These are phyloP conservation scores for Drosophila villosipedis DNA, from an alignment of 2,888 invertebrate genomes.

Conservation along the genomic window DNA sequence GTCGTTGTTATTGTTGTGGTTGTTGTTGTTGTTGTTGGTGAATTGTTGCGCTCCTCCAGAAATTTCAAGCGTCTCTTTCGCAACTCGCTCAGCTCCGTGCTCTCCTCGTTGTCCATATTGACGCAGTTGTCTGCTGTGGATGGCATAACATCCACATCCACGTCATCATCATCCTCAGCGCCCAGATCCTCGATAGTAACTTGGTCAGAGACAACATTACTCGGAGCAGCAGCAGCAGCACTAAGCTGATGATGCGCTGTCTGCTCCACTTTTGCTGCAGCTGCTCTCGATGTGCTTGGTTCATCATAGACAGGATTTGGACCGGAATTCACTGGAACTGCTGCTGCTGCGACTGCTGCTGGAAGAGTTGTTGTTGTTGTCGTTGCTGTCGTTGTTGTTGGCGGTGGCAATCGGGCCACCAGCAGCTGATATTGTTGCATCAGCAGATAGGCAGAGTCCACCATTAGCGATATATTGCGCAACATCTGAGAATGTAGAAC, in stretches of 20 bases:
- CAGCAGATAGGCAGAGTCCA: constrained; percentile 96
- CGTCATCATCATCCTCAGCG: constrained; percentile 84
- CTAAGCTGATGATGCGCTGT: constrained; percentile 33
- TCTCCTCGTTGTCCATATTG: constrained; percentile 65
- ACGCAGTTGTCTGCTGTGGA: constrained; percentile 35
- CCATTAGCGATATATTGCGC: constrained; percentile 93
- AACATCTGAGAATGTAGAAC: constrained; percentile 87
- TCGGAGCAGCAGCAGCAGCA: constrained; percentile 30
- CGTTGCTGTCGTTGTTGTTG: constrained; percentile 18
- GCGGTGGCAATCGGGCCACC: constrained; percentile 86
- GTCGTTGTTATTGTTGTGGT: constrained; percentile 35
- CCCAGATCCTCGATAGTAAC: constrained; percentile 85
- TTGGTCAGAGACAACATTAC: constrained; percentile 53
- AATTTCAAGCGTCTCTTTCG: constrained; percentile 92
- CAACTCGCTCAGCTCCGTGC: constrained; percentile 88
- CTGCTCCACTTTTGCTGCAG: constrained; percentile 43
- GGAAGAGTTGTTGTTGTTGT: constrained; percentile 16
- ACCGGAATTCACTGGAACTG: constrained; percentile 26
- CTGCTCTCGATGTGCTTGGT: constrained; percentile 70
- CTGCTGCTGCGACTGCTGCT: constrained; percentile 12
- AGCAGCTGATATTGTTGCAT: constrained; percentile 96
- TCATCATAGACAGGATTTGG: constrained; percentile 50
- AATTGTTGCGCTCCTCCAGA: constrained; percentile 79
- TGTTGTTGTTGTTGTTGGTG: constrained; percentile 40
- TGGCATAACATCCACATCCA: constrained; percentile 34